These are phyloP conservation scores for Rhogogaster chlorosoma DNA, from an alignment of 2,888 invertebrate genomes.

Conservation along the genomic window DNA sequence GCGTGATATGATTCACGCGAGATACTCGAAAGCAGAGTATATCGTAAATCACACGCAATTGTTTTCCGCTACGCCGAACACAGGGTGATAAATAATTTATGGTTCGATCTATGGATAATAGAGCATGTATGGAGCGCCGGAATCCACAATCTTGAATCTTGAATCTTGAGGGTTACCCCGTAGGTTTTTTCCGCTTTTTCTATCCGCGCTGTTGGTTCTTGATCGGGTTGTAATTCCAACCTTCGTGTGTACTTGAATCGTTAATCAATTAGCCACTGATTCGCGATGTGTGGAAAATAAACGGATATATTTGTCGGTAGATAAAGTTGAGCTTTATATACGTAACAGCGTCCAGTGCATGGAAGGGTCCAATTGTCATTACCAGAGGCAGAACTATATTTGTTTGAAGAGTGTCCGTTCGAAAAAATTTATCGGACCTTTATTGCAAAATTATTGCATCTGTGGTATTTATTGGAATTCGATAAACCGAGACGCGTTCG, in stretches of 20 bases:
- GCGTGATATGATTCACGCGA: conserved; percentile 19
- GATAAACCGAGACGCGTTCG: conserved; percentile 58
- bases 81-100: conserved; percentile 30
- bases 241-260: no score
- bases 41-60: conserved; percentile 39
- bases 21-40: background rate
- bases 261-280: no score
- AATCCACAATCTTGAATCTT: background rate
- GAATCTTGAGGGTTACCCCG: background rate
- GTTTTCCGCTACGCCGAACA: conserved; percentile 4
- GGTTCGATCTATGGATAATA: background rate
- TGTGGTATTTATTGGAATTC: conserved; percentile 62
- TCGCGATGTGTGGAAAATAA: no score
- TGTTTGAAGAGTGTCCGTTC: conserved; percentile 53
- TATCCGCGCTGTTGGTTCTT: background rate
- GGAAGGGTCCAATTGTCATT: background rate
- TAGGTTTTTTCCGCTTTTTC: background rate
- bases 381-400: background rate
- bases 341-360: no score
- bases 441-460: conserved; percentile 58
- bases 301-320: no score
- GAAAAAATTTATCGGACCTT: conserved; percentile 59
- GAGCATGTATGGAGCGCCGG: background rate
- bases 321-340: no score
- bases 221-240: background rate